phyloP scores from a whole-genome alignment of 2,888 invertebrate genomes.

The Stramonita haemastoma region DNA sequence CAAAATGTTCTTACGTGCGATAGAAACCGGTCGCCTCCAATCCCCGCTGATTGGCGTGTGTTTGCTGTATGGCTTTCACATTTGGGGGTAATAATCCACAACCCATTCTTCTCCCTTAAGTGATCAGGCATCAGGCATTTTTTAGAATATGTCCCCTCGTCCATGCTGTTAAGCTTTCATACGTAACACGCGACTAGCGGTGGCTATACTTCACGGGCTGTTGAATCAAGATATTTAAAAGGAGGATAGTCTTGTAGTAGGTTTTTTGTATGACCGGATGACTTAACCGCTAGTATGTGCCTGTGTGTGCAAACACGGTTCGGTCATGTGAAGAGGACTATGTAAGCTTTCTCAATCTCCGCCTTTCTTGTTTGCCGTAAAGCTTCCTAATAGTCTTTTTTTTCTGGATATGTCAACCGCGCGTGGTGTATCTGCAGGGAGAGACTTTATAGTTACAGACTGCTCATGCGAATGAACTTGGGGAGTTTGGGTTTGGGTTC shows the following conservation, averaged over 20 bases:
- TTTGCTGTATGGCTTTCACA: conserved; percentile 28
- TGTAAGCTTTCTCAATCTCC: not conserved
- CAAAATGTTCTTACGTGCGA: conserved; percentile 12
- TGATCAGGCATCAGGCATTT: not conserved
- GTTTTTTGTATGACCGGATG: conserved; percentile 1
- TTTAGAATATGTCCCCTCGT: not conserved
- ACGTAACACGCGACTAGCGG: conserved; percentile 11
- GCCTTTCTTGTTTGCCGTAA: not conserved
- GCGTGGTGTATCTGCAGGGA: no score
- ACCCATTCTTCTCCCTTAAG: not conserved
- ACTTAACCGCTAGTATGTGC: conserved; percentile 3
- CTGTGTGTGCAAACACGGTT: not conserved
- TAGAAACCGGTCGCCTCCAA: not conserved
- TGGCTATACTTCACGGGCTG: not conserved
- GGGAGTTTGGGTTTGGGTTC: not conserved
- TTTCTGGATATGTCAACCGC: not conserved
- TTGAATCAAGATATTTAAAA: not conserved
- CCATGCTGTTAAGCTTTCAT: not conserved
- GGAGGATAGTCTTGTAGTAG: not conserved
- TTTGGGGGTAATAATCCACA: conserved; percentile 6
- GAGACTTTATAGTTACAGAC: no score
- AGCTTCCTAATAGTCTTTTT: not conserved
- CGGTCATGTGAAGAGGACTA: not conserved
- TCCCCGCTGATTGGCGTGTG: conserved; percentile 6
- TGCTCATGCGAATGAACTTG: no score